Conservation (phyloP, 2,113 vertebrate species). For the Nesoenas mayeri region DNA sequence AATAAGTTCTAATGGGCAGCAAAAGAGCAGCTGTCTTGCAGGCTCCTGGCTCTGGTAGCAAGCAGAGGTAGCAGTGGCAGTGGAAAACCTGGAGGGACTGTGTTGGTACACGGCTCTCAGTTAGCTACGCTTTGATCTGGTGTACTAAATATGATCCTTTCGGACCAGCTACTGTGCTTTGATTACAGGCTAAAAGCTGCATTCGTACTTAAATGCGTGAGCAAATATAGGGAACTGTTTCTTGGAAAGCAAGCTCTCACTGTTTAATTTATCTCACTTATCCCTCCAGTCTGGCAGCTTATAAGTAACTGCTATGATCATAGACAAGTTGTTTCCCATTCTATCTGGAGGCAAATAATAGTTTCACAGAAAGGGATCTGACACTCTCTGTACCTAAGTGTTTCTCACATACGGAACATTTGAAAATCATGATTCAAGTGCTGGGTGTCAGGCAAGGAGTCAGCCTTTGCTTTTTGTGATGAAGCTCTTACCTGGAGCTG, state of each 20-base stretch:
- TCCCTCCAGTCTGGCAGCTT: slow-evolving; percentile 67
- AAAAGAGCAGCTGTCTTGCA: not conserved
- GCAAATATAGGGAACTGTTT: slow-evolving; percentile 62
- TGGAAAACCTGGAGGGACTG: not conserved
- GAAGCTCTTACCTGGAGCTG: not conserved
- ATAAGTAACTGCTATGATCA: slow-evolving; percentile 70
- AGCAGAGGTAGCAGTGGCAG: not conserved
- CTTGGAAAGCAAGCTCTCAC: slow-evolving; percentile 51
- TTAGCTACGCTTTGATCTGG: slow-evolving; percentile 14
- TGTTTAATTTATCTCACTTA: slow-evolving; percentile 72
- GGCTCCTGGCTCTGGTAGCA: not conserved
- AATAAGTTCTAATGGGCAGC: not conserved
- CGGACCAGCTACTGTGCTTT: not conserved
- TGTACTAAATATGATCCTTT: slow-evolving; percentile 25
- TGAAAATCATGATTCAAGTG: not conserved
- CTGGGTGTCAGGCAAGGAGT: slow-evolving; percentile 8
- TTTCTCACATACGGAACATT: slow-evolving; percentile 30
- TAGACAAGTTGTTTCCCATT: slow-evolving; percentile 65
- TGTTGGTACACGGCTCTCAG: not conserved
- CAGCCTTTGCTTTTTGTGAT: not conserved
- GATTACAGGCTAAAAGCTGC: slow-evolving; percentile 54
- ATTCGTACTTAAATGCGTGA: not conserved
- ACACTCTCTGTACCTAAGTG: slow-evolving; percentile 42
- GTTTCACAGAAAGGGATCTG: slow-evolving; percentile 54
- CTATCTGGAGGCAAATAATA: slow-evolving; percentile 71